Evolutionary conservation across 1,140 invertebrate species (phyloP).

Genomic region (Drosophila parvula): DNA sequence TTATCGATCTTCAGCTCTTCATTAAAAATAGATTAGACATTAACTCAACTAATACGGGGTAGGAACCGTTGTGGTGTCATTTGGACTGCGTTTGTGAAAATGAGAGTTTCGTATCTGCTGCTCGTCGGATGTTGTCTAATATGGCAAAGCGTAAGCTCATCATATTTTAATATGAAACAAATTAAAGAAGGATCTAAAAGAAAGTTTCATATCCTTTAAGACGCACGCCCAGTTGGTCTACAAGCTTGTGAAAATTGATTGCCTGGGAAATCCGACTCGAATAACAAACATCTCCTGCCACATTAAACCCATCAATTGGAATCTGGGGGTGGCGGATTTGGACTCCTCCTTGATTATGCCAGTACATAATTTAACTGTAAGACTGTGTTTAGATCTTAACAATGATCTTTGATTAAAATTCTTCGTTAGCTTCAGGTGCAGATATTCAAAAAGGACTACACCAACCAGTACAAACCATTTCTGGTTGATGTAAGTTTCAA

Average conservation of each 20-base stretch:
- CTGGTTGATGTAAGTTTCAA: slow-evolving; percentile 25
- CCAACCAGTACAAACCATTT: slow-evolving; percentile 46
- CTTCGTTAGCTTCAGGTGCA: not conserved
- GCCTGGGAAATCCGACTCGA: not conserved
- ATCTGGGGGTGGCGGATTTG: slow-evolving; percentile 18
- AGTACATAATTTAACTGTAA: slow-evolving; percentile 10
- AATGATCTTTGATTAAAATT: not conserved
- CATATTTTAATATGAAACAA: not conserved
- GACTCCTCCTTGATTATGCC: slow-evolving; percentile 22
- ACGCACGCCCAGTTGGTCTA: slow-evolving; percentile 11
- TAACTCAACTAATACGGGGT: not conserved
- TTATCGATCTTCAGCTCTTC: too few species aligned
- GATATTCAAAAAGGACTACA: slow-evolving; percentile 39
- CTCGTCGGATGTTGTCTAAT: not conserved
- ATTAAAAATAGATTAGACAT: not conserved
- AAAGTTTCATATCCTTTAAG: not conserved
- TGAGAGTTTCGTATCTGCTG: not conserved
- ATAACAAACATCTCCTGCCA: slow-evolving; percentile 7
- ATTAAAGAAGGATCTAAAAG: not conserved
- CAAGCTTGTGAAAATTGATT: slow-evolving; percentile 40
- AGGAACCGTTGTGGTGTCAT: not conserved
- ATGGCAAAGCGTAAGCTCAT: not conserved
- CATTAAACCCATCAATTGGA: slow-evolving; percentile 43
- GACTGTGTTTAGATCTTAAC: not conserved
- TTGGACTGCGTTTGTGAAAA: not conserved